phyloP scores from a whole-genome alignment of 2,797 vertebrate species.

The Pogonophryne albipinna region DNA sequence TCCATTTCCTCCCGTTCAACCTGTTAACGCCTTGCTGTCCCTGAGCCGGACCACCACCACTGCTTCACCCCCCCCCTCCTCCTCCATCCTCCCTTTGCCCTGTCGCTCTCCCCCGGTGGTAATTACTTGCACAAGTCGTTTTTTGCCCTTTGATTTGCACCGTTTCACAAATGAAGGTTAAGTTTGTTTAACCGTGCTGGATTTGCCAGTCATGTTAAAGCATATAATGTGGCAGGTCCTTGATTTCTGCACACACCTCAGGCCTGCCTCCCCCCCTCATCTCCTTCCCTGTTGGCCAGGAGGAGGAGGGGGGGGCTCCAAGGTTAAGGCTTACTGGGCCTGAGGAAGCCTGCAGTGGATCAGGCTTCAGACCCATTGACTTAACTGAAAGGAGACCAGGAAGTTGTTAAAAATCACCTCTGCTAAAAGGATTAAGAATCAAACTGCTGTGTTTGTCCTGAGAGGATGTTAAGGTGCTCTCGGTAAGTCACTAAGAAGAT shows the following conservation, averaged over 20 bases:
- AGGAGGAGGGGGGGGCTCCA: slow-evolving; percentile 81
- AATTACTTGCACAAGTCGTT: slow-evolving; percentile 96
- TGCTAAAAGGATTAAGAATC: slow-evolving; percentile 71
- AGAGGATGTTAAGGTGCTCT: slow-evolving; percentile 36
- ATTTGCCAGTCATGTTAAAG: slow-evolving; percentile 99
- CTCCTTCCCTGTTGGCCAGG: slow-evolving; percentile 56
- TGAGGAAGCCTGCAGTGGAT: slow-evolving; percentile 76
- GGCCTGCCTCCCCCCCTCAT: slow-evolving; percentile 28
- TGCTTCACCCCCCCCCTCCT: slow-evolving; percentile 33
- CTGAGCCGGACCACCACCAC: slow-evolving; percentile 53
- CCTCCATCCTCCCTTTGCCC: slow-evolving; percentile 72
- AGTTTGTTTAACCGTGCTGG: slow-evolving; percentile 99
- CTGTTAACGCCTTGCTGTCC: slow-evolving; percentile 70
- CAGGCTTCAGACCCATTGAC: slow-evolving; percentile 73
- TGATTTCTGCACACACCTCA: slow-evolving; percentile 83
- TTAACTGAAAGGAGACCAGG: slow-evolving; percentile 58
- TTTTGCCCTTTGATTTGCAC: slow-evolving; percentile 94
- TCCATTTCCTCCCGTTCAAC: slow-evolving; percentile 86
- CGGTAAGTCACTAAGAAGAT: slow-evolving; percentile 15
- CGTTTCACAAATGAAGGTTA: slow-evolving; percentile 99
- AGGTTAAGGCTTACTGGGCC: slow-evolving; percentile 90
- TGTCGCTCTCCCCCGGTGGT: slow-evolving; percentile 85
- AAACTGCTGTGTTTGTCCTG: slow-evolving; percentile 51
- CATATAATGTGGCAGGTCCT: slow-evolving; percentile 95
- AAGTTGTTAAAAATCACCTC: slow-evolving; percentile 75